phyloP scores from a whole-genome alignment of 2,888 invertebrate species.

The Venusia cambrica region DNA sequence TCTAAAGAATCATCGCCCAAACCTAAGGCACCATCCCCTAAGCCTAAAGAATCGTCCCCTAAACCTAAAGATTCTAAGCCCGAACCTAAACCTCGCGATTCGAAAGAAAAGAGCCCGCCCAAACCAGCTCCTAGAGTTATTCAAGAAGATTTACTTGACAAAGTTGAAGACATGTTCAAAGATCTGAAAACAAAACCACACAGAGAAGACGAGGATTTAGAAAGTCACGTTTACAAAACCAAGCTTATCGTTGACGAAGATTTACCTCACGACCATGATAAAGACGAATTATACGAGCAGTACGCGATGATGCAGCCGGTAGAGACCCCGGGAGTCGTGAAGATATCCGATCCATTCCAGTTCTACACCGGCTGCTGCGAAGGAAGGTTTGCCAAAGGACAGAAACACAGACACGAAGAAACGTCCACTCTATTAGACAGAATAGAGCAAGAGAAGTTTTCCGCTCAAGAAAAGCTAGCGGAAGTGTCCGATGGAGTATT shows the following conservation, averaged over 20 bases:
- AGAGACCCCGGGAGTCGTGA: slow-evolving; percentile 56
- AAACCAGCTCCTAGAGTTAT: slow-evolving; percentile 72
- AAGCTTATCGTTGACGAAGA: slow-evolving; percentile 72
- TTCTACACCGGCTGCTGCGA: slow-evolving; percentile 65
- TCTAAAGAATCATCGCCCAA: slow-evolving; percentile 51
- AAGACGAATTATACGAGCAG: slow-evolving; percentile 62
- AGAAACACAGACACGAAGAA: slow-evolving; percentile 68
- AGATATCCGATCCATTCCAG: slow-evolving; percentile 60
- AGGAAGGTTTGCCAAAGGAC: slow-evolving; percentile 53
- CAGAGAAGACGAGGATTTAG: slow-evolving; percentile 58
- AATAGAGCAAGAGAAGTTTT: slow-evolving; percentile 67
- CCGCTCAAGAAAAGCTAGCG: slow-evolving; percentile 60
- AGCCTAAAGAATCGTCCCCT: slow-evolving; percentile 46
- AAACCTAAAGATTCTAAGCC: slow-evolving; percentile 49
- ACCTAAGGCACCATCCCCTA: slow-evolving; percentile 53
- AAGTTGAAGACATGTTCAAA: slow-evolving; percentile 78
- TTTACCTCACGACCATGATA: slow-evolving; percentile 41
- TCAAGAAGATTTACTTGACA: slow-evolving; percentile 67
- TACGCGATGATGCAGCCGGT: slow-evolving; percentile 73
- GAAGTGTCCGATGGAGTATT: slow-evolving; percentile 50
- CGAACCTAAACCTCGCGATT: slow-evolving; percentile 52
- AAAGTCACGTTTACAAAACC: slow-evolving; percentile 60
- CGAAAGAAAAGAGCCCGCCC: slow-evolving; percentile 56
- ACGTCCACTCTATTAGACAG: slow-evolving; percentile 66
- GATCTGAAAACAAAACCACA: slow-evolving; percentile 59